Conservation (phyloP, 1,140 invertebrate species). For the Bathynomus jamesi region DNA sequence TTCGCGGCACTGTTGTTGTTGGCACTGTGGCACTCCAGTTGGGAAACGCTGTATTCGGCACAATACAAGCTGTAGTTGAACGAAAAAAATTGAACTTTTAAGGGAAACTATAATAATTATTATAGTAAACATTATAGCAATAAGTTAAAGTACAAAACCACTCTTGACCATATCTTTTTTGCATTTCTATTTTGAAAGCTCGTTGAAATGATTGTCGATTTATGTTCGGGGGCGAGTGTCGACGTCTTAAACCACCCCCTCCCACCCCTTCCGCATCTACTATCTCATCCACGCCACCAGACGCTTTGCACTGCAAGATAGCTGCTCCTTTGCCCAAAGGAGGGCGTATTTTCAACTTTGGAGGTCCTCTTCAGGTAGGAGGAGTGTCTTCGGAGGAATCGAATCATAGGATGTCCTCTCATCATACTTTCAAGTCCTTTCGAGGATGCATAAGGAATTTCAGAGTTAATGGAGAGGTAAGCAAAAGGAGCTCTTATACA, state of each 20-base stretch:
- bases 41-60: too few relatives aligned
- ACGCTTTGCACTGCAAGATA: constrained; percentile 15
- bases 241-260: background rate
- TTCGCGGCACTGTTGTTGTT: too few relatives aligned
- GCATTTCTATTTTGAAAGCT: background rate
- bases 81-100: too few relatives aligned
- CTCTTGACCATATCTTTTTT: background rate
- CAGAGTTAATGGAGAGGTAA: constrained; percentile 18
- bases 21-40: too few relatives aligned
- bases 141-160: too few relatives aligned
- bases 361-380: constrained; percentile 17
- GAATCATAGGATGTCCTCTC: background rate
- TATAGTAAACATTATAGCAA: too few relatives aligned
- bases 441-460: constrained; percentile 18
- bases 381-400: constrained; percentile 12
- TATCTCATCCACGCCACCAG: constrained; percentile 2
- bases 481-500: too few relatives aligned
- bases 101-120: too few relatives aligned
- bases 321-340: constrained; percentile 3
- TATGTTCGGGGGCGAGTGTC: constrained; percentile 16
- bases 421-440: background rate
- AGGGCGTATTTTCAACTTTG: constrained; percentile 9
- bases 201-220: constrained; percentile 25
- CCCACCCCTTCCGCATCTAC: background rate
- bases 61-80: too few relatives aligned